A percentile compares a stretch with the other conserved stretches of the same genome.
Conservation (phyloP, 1,140 invertebrate species). For the Lerema accius region DNA sequence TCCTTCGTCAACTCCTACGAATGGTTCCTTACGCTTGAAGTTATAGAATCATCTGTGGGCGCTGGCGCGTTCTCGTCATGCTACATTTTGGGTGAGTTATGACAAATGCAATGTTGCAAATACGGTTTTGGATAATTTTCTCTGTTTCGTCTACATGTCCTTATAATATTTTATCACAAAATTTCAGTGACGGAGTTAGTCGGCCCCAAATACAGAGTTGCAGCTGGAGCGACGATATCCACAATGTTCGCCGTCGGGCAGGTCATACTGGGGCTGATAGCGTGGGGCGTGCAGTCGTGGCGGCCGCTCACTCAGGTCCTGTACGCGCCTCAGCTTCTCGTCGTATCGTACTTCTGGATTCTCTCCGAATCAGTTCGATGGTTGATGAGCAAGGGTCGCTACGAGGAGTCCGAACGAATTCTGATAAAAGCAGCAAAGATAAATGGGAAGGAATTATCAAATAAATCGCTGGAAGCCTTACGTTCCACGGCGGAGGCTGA, state of each 20-base stretch:
- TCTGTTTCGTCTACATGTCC: no score
- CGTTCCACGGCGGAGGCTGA: constrained; percentile 59
- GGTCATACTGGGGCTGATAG: constrained; percentile 86
- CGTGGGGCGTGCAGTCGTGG: constrained; percentile 89
- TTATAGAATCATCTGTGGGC: constrained; percentile 84
- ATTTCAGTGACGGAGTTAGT: constrained; percentile 89
- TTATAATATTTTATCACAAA: no score
- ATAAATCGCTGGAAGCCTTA: constrained; percentile 81
- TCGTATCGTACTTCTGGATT: constrained; percentile 86
- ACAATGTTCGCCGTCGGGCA: constrained; percentile 89
- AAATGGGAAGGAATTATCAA: constrained; percentile 85
- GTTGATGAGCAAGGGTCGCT: constrained; percentile 86
- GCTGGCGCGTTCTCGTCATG: constrained; percentile 76
- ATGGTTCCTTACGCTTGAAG: constrained; percentile 86
- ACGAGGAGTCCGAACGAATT: constrained; percentile 84
- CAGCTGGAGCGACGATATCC: constrained; percentile 88
- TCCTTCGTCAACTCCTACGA: constrained; percentile 87
- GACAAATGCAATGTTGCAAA: no score
- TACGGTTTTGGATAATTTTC: no score
- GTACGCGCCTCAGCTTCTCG: constrained; percentile 87
- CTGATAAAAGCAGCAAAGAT: constrained; percentile 85
- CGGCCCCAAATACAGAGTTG: constrained; percentile 87
- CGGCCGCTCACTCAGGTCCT: constrained; percentile 86
- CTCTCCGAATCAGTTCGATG: constrained; percentile 89
- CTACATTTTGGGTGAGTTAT: constrained; percentile 75